Base-by-base conservation (phyloP, 2,113 vertebrate species). In the Lasiurus borealis region DNA sequence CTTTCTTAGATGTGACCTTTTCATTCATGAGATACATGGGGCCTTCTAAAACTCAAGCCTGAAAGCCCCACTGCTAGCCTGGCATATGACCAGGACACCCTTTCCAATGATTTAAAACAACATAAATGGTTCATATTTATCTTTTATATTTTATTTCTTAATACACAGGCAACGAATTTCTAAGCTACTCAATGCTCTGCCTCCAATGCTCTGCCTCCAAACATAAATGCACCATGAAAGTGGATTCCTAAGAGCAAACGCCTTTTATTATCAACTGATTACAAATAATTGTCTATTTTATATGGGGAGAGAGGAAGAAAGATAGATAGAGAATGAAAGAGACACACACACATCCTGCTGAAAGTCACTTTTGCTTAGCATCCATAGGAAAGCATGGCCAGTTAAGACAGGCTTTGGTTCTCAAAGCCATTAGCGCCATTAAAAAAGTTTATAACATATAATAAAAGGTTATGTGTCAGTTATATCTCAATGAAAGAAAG, bases 101-200 rank as follows among this genome's bases (percentile, higher is more conserved):
- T 75, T 84, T 9, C 29, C 48, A 59, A n/a, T 10, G 76, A 31
- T 62, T 82, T 80, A 66, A 23, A 66, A 48, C 57, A 66, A 27
- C 12, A 54, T 25, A 73, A n/a, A 76, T 12, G 18, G 57, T 80
- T 50, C 64, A 48, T 25, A 64, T 75, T 80, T 90, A 13, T 25
- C 80, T 36, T 84, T 93, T 85, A 64, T 36, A 94, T 31, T 85
- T 85, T 85, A 88, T 84, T 78, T 77, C 36, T 66, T 59, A 52
- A 73, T 34, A 62, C 0, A 29, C 1, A 52, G 27, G 59, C 59
- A 69, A 66, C 34, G 78, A 50, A 88, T 72, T 85, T 88, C 29
- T 77, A 85, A 82, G 44, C 18, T 77, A 76, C 27, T 76, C 44
- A 91, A 31, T 31, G n/a, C n/a, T 88, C 34, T 54, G 29, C 50